Evolutionary conservation across 1,140 invertebrate genomes (phyloP), one percentile per base, ranked within the genome.

Genomic region (Diuraphis noxia): DNA sequence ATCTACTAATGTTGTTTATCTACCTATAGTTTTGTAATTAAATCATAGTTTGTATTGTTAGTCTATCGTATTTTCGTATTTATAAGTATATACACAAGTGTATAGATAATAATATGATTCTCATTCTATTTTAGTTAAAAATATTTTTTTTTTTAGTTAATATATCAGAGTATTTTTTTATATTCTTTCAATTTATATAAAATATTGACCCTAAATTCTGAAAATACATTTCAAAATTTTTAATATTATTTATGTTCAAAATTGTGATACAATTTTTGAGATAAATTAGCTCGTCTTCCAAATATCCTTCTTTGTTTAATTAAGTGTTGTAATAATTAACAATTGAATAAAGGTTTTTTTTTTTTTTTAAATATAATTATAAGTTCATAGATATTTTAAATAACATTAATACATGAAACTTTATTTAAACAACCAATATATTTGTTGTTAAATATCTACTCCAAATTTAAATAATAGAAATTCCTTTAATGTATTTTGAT

Each of bases 81-180:
- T 63, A 40, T 88, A 40, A 86, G 46, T 46, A 85, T 56, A 30
- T 88, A 63, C 52, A 63, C 30, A n/a, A 40, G 19, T 46, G 43
- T 87, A 87, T 36, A 36, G 5, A 56, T 23, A 88, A 88, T 63
- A 63, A 88, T 56, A 87, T 17, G 36, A 38, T 88, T 88, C 84
- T 87, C 85, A 88, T 88, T 88, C 13, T 88, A 88, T 40, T 88
- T 88, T 88, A 87, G 25, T 88, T 88, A 40, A 86, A 86, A 49
- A 49, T 86, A 52, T 36, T 88, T 63, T 88, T 46, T 88, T 46
- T 49, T 52, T 86, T 88, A 63, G 36, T 88, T 30, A 30, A 82
- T 79, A 79, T 82, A 82, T 23, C 81, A 82, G 40, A 82, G 38
- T 82, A 82, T 82, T 82, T 82, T 82, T 82, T 82, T 81, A 81